Percentiles rank a stretch among this genome's conserved stretches.
These are phyloP conservation scores for Hydrolagus colliei DNA, from an alignment of 2,797 vertebrate species.

Conservation along the genomic window DNA sequence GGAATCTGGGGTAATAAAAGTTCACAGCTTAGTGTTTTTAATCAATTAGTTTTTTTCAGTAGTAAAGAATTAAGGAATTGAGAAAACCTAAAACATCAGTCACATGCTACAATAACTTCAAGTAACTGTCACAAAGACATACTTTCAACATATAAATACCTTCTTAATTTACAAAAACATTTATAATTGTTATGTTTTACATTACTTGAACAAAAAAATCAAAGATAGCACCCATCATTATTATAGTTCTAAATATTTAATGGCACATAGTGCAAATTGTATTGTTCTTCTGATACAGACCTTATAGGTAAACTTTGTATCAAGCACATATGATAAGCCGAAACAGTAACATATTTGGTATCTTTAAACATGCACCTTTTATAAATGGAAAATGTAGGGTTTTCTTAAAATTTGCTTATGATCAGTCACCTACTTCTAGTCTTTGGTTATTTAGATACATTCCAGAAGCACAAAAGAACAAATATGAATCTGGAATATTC, in stretches of 20 bases:
- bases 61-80: not conserved
- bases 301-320: slow-evolving; percentile 61
- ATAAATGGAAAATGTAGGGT: not conserved
- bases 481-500: not conserved
- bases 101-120: slow-evolving; percentile 44
- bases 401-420: not conserved
- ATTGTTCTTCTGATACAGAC: slow-evolving; percentile 81
- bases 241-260: slow-evolving; percentile 56
- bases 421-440: not conserved
- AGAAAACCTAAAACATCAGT: not conserved
- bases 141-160: slow-evolving; percentile 62
- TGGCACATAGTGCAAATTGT: slow-evolving; percentile 88
- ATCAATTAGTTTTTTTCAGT: not conserved
- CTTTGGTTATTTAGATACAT: not conserved
- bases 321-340: slow-evolving; percentile 48
- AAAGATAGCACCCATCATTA: slow-evolving; percentile 41
- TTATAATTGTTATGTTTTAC: slow-evolving; percentile 54
- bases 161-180: slow-evolving; percentile 66
- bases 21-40: not conserved
- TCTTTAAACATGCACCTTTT: not conserved
- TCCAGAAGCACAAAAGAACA: not conserved
- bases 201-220: slow-evolving; percentile 47
- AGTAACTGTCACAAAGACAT: slow-evolving; percentile 60
- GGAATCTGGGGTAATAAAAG: not conserved
- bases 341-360: not conserved